Evolutionary conservation across 2,797 vertebrate species (phyloP).

Genomic region (Oryzias dopingdopingensis): DNA sequence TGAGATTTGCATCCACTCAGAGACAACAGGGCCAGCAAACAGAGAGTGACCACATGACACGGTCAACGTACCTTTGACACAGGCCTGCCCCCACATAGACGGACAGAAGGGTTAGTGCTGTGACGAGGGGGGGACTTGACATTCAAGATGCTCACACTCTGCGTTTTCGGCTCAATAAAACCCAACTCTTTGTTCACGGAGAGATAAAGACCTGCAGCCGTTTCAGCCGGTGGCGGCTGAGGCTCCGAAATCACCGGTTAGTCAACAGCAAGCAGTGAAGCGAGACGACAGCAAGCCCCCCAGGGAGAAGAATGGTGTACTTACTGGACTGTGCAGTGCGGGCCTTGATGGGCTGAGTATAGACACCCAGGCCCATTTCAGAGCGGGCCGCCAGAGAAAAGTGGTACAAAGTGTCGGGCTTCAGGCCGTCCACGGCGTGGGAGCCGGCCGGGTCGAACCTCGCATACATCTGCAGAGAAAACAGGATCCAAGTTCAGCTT

Average conservation of each 20-base stretch:
- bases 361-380: slow-evolving; percentile 89
- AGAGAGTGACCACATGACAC: slow-evolving; percentile 63
- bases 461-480: slow-evolving; percentile 79
- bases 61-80: slow-evolving; percentile 74
- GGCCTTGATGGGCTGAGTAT: slow-evolving; percentile 86
- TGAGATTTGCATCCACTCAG: slow-evolving; percentile 20
- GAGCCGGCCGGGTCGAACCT: slow-evolving; percentile 86
- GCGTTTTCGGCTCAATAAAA: slow-evolving; percentile 40
- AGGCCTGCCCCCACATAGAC: slow-evolving; percentile 58
- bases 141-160: slow-evolving; percentile 46
- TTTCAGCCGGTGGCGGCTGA: slow-evolving; percentile 19
- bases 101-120: slow-evolving; percentile 67
- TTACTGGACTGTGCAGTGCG: slow-evolving; percentile 95
- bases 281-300: slow-evolving; percentile 18
- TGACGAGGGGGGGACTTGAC: slow-evolving; percentile 62
- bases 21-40: slow-evolving; percentile 13
- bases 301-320: slow-evolving; percentile 51
- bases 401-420: slow-evolving; percentile 87
- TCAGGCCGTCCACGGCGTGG: slow-evolving; percentile 86
- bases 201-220: slow-evolving; percentile 28
- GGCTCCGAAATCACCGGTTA: slow-evolving; percentile 50
- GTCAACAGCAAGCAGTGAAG: slow-evolving; percentile 35
- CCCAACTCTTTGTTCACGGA: slow-evolving; percentile 24
- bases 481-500: too few relatives aligned
- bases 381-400: slow-evolving; percentile 91